These are phyloP conservation scores for Drosophila bifasciata DNA, from an alignment of 1,140 invertebrate species.

Conservation along the genomic window DNA sequence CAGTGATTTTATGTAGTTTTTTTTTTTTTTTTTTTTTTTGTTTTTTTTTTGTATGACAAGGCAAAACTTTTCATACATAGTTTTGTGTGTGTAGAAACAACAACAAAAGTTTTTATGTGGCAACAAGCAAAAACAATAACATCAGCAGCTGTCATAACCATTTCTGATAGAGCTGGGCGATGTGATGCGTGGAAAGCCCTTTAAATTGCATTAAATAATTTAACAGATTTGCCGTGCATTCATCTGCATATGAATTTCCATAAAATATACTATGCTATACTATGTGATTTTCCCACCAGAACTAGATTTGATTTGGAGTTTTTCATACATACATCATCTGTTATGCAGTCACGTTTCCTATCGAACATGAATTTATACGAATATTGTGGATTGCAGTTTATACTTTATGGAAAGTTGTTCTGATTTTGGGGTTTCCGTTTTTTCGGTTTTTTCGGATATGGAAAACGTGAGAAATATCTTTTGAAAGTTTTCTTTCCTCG, in stretches of 20 bases:
- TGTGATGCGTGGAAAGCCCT: neutral
- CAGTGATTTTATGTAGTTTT: too few species aligned
- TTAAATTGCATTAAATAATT: constrained; percentile 21
- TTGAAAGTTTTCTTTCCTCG: too few species aligned
- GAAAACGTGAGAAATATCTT: neutral
- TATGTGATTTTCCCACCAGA: too few species aligned
- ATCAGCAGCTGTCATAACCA: constrained; percentile 19
- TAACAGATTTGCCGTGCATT: constrained; percentile 7
- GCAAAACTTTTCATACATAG: constrained; percentile 16
- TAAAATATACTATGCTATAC: too few species aligned
- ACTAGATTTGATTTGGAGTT: too few species aligned
- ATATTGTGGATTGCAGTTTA: neutral
- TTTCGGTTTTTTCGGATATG: too few species aligned
- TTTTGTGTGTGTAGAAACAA: constrained; percentile 14
- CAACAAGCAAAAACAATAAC: constrained; percentile 16
- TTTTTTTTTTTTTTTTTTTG: neutral
- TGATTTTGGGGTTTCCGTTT: neutral
- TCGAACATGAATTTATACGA: constrained; percentile 15
- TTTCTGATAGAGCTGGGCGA: neutral
- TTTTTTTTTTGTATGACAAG: constrained; percentile 12
- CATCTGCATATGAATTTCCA: constrained; percentile 6
- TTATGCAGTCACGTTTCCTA: neutral
- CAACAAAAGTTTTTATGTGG: constrained; percentile 4
- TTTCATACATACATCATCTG: too few species aligned
- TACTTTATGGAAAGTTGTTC: neutral